Percentiles rank a stretch among this genome's conserved stretches.
Evolutionary conservation across 2,113 vertebrate species (phyloP).

Genomic region (Calonectris borealis): DNA sequence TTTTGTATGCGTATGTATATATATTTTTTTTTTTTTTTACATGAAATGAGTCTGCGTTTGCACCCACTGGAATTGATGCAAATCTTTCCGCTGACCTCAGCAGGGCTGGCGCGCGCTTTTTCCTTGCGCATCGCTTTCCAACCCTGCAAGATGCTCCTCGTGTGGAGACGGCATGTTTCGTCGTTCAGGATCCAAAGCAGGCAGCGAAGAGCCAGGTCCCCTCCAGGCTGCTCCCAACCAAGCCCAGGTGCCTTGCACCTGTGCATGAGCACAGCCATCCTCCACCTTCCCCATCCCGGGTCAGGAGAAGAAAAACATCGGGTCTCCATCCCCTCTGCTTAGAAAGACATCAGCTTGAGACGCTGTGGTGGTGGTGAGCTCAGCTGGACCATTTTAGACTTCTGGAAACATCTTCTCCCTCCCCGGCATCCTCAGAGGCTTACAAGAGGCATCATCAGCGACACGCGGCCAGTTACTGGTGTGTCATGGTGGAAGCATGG

Average conservation of each 20-base stretch:
- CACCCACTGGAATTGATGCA: neutral
- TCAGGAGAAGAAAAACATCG: rapidly evolving
- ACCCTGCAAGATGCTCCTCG: neutral
- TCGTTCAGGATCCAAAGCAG: neutral
- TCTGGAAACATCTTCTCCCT: neutral
- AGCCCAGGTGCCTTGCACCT: neutral
- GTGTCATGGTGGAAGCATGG: neutral
- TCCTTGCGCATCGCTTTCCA: rapidly evolving
- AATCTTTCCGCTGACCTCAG: slow-evolving; percentile 30
- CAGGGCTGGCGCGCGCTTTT: neutral
- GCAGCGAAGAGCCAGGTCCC: neutral
- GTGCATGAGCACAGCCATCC: rapidly evolving
- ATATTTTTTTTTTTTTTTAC: neutral
- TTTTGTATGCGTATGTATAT: neutral
- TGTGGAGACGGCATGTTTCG: rapidly evolving
- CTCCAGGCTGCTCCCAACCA: neutral
- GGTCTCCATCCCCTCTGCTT: neutral
- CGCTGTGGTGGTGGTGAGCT: neutral
- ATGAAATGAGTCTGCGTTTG: neutral
- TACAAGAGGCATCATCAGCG: neutral
- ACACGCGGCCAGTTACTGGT: rapidly evolving
- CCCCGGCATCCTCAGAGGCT: neutral
- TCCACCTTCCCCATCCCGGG: neutral
- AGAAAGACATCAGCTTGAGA: neutral
- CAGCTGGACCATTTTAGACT: neutral